Conservation (phyloP, 2,888 invertebrate species). For the Andrena bicolor region DNA sequence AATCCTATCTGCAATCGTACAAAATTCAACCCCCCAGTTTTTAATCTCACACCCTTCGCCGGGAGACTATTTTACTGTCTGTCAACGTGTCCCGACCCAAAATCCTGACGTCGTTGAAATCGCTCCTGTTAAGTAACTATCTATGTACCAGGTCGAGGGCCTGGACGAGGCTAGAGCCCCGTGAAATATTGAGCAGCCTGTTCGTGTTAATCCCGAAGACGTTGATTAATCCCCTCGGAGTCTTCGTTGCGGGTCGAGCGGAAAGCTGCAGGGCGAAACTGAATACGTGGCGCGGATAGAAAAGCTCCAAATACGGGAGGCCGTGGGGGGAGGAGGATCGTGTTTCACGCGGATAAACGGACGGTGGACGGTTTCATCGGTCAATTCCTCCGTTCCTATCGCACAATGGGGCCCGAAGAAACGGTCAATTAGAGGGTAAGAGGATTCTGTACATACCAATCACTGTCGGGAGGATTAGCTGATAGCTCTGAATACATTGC, state of each 20-base stretch:
- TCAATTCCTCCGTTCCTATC: slow-evolving; percentile 41
- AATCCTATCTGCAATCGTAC: no score
- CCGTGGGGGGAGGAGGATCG: background rate
- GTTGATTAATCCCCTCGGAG: slow-evolving; percentile 56
- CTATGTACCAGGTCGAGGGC: slow-evolving; percentile 25
- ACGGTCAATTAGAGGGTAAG: slow-evolving; percentile 28
- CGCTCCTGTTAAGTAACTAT: slow-evolving; percentile 32
- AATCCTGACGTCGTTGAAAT: slow-evolving; percentile 18
- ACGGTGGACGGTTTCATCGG: slow-evolving; percentile 11
- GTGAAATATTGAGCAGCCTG: slow-evolving; percentile 50
- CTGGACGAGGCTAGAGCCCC: background rate
- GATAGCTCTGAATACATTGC: slow-evolving; percentile 48
- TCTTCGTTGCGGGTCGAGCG: slow-evolving; percentile 26
- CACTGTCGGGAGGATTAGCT: slow-evolving; percentile 43
- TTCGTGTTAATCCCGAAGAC: slow-evolving; percentile 55
- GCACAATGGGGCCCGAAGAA: slow-evolving; percentile 31
- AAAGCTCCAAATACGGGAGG: slow-evolving; percentile 15
- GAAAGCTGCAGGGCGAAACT: background rate
- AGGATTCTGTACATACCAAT: slow-evolving; percentile 42
- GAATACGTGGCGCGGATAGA: background rate
- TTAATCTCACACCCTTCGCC: no score
- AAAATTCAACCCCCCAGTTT: no score
- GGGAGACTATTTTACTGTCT: no score
- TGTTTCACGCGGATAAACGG: slow-evolving; percentile 3
- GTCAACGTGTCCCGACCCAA: background rate